These are phyloP conservation scores for Meiosimyza decipiens DNA, from an alignment of 2,888 invertebrate species.

Conservation along the genomic window DNA sequence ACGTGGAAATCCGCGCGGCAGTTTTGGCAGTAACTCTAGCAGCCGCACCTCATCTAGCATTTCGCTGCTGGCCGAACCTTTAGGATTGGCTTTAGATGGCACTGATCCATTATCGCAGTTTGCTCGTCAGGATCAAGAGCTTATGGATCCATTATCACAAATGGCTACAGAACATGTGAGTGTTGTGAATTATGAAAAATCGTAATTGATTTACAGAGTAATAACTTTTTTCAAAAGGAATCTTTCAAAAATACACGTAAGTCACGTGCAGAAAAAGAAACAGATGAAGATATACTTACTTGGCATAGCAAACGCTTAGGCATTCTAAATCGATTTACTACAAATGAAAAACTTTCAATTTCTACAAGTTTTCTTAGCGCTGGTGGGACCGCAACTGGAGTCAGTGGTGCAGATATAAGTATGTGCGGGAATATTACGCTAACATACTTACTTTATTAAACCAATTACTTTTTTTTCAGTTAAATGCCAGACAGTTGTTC, in stretches of 20 bases:
- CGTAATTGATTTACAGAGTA: neutral
- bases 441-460: conserved; percentile 24
- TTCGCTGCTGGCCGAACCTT: conserved; percentile 68
- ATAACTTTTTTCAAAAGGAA: conserved; percentile 49
- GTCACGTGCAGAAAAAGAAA: conserved; percentile 51
- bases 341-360: conserved; percentile 91
- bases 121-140: conserved; percentile 70
- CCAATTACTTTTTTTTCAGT: conserved; percentile 71
- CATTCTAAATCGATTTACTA: conserved; percentile 92
- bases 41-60: conserved; percentile 71
- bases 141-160: conserved; percentile 74
- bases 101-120: conserved; percentile 81
- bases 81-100: conserved; percentile 73
- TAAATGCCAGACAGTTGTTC: conserved; percentile 81
- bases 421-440: conserved; percentile 44
- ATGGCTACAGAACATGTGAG: conserved; percentile 68
- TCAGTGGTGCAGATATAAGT: conserved; percentile 74
- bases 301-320: conserved; percentile 81
- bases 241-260: conserved; percentile 51
- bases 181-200: conserved; percentile 1
- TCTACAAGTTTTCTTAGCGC: conserved; percentile 84
- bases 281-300: conserved; percentile 69
- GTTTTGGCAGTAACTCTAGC: conserved; percentile 64
- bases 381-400: conserved; percentile 68
- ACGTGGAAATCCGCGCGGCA: conserved; percentile 61